These are phyloP conservation scores for Yasuhikotakia modesta DNA, from an alignment of 2,797 vertebrate genomes.

Conservation along the genomic window DNA sequence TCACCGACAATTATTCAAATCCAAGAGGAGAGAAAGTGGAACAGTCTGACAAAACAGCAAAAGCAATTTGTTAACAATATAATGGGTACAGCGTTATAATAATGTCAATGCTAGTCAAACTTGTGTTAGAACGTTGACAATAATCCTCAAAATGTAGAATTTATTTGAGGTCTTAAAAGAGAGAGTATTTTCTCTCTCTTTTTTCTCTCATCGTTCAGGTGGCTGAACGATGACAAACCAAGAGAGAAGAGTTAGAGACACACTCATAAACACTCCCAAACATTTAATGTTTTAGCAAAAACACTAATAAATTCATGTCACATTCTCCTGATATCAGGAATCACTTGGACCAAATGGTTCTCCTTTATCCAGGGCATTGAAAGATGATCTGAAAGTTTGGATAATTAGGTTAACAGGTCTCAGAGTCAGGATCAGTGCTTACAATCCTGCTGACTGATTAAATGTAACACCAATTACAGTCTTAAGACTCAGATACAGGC, in stretches of 20 bases:
- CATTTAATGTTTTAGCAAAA: neutral
- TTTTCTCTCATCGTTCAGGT: no score
- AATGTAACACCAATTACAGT: constrained; percentile 40
- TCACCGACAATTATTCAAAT: neutral
- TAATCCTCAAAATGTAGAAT: no score
- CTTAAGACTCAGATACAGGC: constrained; percentile 31
- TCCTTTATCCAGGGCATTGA: neutral
- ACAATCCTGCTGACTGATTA: constrained; percentile 24
- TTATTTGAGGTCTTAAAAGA: no score
- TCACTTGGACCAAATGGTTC: neutral
- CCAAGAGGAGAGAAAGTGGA: neutral
- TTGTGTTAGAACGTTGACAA: no score
- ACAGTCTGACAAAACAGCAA: neutral
- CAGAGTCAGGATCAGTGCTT: constrained; percentile 25
- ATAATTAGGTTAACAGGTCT: constrained; percentile 28
- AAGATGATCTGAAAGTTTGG: constrained; percentile 12
- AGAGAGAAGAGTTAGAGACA: neutral
- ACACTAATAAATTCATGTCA: neutral
- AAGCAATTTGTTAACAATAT: neutral
- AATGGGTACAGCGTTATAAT: neutral
- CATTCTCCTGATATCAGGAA: neutral
- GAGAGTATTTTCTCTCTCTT: constrained; percentile 3
- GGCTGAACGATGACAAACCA: constrained; percentile 19
- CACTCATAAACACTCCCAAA: neutral
- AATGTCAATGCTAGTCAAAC: neutral